These are phyloP conservation scores for Torymus aiolomorphi DNA, from an alignment of 2,888 invertebrate species.

Conservation along the genomic window DNA sequence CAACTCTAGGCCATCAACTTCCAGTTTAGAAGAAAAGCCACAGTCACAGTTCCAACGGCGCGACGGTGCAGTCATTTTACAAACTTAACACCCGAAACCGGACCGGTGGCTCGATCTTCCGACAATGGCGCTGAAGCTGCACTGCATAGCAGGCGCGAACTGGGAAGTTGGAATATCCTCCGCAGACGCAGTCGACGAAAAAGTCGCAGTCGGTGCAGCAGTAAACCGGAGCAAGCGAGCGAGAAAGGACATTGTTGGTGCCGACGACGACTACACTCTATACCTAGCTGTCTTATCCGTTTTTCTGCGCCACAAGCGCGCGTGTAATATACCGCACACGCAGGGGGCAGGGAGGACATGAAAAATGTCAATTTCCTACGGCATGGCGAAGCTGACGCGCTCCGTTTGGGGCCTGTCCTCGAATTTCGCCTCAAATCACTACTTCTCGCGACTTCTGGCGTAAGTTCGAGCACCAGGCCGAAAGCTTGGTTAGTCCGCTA, in stretches of 20 bases:
- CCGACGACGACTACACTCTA: background rate
- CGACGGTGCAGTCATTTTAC: no score
- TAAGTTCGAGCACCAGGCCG: constrained; percentile 62
- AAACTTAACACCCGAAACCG: no score
- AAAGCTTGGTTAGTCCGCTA: background rate
- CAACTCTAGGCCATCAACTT: no score
- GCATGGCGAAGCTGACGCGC: constrained; percentile 71
- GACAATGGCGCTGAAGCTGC: background rate
- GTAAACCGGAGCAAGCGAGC: no score
- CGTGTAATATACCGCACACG: no score
- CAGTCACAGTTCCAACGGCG: no score
- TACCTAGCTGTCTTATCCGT: constrained; percentile 32
- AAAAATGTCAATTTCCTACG: constrained; percentile 52
- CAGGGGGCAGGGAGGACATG: constrained; percentile 12
- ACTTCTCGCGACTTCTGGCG: constrained; percentile 72
- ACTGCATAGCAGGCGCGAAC: no score
- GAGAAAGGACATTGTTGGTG: background rate
- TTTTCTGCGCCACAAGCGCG: constrained; percentile 11
- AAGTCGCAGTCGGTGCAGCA: no score
- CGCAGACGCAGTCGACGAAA: no score
- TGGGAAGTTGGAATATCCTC: no score
- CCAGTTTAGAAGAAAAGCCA: no score
- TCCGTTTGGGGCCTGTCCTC: constrained; percentile 73
- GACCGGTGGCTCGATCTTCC: constrained; percentile 30
- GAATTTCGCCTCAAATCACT: constrained; percentile 73